These are phyloP conservation scores for Adineta ricciae DNA, from an alignment of 2,888 invertebrate genomes.

Conservation along the genomic window DNA sequence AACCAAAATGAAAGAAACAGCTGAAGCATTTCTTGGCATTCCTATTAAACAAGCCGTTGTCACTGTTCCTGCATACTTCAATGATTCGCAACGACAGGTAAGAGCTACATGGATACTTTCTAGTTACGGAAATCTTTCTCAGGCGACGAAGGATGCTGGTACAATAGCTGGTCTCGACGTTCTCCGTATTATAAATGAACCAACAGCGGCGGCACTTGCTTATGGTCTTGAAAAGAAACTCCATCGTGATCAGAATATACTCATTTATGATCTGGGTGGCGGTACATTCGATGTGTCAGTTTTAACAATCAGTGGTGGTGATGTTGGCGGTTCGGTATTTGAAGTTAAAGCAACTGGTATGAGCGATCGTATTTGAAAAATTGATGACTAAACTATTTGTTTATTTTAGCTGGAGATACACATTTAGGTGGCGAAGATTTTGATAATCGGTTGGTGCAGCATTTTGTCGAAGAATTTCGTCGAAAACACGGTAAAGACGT, in stretches of 20 bases:
- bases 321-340: conserved; percentile 49
- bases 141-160: conserved; percentile 56
- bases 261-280: conserved; percentile 74
- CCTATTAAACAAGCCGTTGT: conserved; percentile 35
- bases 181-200: conserved; percentile 59
- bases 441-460: conserved; percentile 73
- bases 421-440: conserved; percentile 78
- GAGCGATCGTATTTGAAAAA: too few species aligned
- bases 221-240: conserved; percentile 90
- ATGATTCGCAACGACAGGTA: conserved; percentile 87
- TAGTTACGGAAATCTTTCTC: too few species aligned
- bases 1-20: conserved; percentile 34
- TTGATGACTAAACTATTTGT: conserved; percentile 50
- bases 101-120: too few species aligned
- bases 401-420: conserved; percentile 68
- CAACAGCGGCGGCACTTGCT: conserved; percentile 92
- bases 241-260: conserved; percentile 29
- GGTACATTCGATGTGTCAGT: conserved; percentile 75
- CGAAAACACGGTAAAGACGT: conserved; percentile 56
- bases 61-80: conserved; percentile 54
- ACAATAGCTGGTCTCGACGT: conserved; percentile 52
- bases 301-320: conserved; percentile 61
- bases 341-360: conserved; percentile 35
- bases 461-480: conserved; percentile 68
- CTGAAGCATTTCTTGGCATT: conserved; percentile 34